Conservation (phyloP, 2,888 invertebrate species). For the Drosophila kambysellisi region DNA sequence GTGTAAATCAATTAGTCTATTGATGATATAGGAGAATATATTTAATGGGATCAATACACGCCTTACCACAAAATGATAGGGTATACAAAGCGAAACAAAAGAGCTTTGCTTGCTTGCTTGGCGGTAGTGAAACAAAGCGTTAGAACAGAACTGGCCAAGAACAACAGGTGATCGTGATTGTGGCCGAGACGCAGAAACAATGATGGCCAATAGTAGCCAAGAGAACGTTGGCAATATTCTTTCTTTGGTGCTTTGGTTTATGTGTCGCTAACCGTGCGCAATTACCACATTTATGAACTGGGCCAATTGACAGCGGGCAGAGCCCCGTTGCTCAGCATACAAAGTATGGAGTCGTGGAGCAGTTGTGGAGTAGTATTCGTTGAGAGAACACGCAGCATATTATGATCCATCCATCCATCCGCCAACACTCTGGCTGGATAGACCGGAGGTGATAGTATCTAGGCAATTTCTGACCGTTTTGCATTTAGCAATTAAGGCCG, state of each 20-base stretch:
- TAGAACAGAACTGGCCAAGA: background rate
- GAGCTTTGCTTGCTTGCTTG: background rate
- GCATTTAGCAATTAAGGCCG: slow-evolving; percentile 45
- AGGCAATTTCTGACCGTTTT: slow-evolving; percentile 31
- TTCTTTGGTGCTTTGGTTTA: slow-evolving; percentile 48
- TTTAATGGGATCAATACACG: background rate
- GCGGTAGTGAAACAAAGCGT: background rate
- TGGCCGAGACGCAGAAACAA: slow-evolving; percentile 14
- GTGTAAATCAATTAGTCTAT: background rate
- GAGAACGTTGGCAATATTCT: slow-evolving; percentile 41
- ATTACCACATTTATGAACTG: slow-evolving; percentile 79
- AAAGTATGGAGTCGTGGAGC: slow-evolving; percentile 3
- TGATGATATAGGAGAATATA: background rate
- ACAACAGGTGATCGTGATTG: slow-evolving; percentile 49
- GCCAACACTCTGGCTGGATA: slow-evolving; percentile 4
- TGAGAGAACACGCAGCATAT: slow-evolving; percentile 19
- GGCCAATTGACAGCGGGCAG: slow-evolving; percentile 69
- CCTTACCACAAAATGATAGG: background rate
- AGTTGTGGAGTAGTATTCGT: background rate
- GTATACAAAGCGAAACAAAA: background rate
- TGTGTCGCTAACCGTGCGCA: slow-evolving; percentile 73
- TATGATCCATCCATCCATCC: slow-evolving; percentile 25
- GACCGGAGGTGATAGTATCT: slow-evolving; percentile 31
- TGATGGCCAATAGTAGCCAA: slow-evolving; percentile 18
- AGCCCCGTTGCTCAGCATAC: slow-evolving; percentile 50